These are phyloP conservation scores for Bradypus variegatus DNA, from an alignment of 2,797 vertebrate genomes.

Conservation along the genomic window DNA sequence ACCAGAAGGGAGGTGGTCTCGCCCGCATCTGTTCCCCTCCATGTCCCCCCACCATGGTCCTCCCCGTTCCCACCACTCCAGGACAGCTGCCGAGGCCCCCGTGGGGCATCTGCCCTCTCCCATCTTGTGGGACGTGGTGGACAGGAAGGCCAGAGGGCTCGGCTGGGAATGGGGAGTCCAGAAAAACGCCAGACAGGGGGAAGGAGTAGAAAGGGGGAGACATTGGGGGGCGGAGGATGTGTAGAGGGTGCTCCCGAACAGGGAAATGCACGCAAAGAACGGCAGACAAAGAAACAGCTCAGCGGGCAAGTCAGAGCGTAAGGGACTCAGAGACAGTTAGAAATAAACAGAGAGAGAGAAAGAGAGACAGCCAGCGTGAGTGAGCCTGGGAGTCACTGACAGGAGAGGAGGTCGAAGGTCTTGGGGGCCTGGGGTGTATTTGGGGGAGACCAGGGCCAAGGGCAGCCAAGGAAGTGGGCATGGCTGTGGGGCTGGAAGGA, in stretches of 20 bases:
- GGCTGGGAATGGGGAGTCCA: slow-evolving; percentile 75
- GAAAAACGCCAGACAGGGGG: slow-evolving; percentile 77
- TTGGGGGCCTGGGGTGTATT: too few relatives aligned
- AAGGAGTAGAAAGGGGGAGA: neutral
- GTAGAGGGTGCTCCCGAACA: neutral
- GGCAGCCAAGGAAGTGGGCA: slow-evolving; percentile 49
- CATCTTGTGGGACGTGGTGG: accelerated
- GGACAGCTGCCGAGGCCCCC: neutral
- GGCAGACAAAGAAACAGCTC: slow-evolving; percentile 55
- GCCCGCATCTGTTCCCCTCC: too few relatives aligned
- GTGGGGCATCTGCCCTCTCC: too few relatives aligned
- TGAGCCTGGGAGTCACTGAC: neutral
- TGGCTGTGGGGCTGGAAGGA: neutral
- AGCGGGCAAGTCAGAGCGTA: slow-evolving; percentile 68
- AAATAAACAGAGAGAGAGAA: neutral
- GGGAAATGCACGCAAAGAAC: slow-evolving; percentile 39
- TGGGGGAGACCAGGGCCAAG: slow-evolving; percentile 32
- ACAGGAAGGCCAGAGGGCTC: neutral
- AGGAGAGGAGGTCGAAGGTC: neutral
- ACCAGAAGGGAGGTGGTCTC: neutral
- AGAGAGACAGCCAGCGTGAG: neutral
- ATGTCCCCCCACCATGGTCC: too few relatives aligned
- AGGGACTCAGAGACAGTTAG: slow-evolving; percentile 70
- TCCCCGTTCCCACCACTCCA: neutral
- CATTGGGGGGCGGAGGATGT: neutral